Conservation (phyloP, 2,888 invertebrate genomes). For the Ferdinandea cuprea region DNA sequence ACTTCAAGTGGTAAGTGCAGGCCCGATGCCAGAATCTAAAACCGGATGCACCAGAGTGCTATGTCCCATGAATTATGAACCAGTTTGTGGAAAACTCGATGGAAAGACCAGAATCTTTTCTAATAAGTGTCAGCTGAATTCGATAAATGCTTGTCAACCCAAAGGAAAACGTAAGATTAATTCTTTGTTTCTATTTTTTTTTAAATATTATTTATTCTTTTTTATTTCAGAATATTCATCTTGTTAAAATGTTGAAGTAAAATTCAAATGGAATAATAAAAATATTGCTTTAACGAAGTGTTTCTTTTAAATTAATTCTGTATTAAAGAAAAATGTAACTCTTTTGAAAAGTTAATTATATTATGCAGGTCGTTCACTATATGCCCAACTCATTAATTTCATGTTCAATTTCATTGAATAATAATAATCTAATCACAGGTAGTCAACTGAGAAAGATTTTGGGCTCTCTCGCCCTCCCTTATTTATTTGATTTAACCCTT, state of each 20-base stretch:
- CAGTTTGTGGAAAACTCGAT: conserved; percentile 51
- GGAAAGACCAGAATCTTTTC: conserved; percentile 25
- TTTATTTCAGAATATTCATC: conserved; percentile 5
- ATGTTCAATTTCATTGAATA: no score
- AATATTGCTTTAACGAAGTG: background rate
- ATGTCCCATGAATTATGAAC: background rate
- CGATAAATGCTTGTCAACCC: conserved; percentile 18
- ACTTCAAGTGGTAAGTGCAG: conserved; percentile 1
- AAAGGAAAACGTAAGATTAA: conserved; percentile 13
- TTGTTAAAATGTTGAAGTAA: background rate
- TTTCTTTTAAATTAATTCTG: background rate
- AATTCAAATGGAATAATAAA: conserved; percentile 1
- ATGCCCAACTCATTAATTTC: no score
- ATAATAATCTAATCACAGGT: no score
- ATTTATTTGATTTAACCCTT: no score
- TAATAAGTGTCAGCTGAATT: background rate
- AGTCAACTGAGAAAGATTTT: no score
- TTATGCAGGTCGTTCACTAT: no score
- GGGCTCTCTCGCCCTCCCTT: no score
- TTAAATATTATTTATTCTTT: background rate
- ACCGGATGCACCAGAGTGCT: background rate
- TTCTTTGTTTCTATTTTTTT: background rate
- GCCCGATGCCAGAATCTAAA: background rate
- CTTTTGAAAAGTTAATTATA: background rate
- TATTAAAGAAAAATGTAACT: background rate